Evolutionary conservation across 2,113 vertebrate species (phyloP).

Genomic region (Gavia stellata): DNA sequence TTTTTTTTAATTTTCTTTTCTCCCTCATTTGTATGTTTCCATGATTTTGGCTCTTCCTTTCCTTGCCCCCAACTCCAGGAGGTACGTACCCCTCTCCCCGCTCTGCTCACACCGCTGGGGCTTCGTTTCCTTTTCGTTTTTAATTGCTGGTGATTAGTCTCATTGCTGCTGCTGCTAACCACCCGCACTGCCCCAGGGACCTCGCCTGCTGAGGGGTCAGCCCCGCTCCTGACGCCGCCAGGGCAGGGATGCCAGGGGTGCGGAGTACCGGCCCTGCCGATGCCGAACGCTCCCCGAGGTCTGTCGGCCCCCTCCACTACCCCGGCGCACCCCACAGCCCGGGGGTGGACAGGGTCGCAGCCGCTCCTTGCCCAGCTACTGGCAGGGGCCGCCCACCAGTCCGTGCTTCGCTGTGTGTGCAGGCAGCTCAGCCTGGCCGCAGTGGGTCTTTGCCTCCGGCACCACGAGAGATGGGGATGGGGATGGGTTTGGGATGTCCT

Average conservation of each 20-base stretch:
- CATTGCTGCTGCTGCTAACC: constrained; percentile 69
- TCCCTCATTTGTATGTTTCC: constrained; percentile 90
- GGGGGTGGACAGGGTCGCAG: fast-evolving
- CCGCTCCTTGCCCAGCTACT: not conserved
- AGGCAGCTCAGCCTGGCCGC: not conserved
- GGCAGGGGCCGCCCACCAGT: fast-evolving
- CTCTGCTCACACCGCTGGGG: constrained; percentile 83
- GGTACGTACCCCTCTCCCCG: constrained; percentile 89
- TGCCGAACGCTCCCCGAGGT: fast-evolving
- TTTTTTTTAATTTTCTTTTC: constrained; percentile 93
- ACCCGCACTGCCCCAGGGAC: constrained; percentile 57
- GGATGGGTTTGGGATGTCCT: not conserved
- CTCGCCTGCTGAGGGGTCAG: not conserved
- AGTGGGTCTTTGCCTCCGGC: fast-evolving
- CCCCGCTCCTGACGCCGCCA: not conserved
- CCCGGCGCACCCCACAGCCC: fast-evolving
- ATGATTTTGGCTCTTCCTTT: constrained; percentile 98
- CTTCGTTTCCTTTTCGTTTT: constrained; percentile 67
- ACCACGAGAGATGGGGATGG: not conserved
- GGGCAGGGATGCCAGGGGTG: not conserved
- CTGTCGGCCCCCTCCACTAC: not conserved
- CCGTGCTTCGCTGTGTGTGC: fast-evolving
- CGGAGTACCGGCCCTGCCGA: fast-evolving
- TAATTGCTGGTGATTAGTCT: constrained; percentile 72
- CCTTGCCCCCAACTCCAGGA: constrained; percentile 89